These are phyloP conservation scores for Diarsia brunnea DNA, from an alignment of 2,888 invertebrate species.

Conservation along the genomic window DNA sequence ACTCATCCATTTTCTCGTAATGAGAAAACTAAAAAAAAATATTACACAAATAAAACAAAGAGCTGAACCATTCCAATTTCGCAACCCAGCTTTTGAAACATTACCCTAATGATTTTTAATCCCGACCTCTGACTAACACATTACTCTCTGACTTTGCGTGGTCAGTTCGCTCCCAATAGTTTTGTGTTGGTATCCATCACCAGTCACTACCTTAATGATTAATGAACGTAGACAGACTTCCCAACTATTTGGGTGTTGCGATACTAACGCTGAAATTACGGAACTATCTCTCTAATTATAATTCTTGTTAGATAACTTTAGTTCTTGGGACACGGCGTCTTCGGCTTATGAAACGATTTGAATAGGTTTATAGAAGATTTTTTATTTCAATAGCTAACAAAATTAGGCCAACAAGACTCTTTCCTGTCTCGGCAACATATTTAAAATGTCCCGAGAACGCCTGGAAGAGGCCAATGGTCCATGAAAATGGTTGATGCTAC, in stretches of 20 bases:
- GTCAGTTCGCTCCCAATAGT: conserved; percentile 54
- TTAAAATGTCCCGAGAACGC: neutral
- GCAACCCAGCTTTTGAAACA: conserved; percentile 30
- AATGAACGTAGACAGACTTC: conserved; percentile 54
- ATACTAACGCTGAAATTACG: conserved; percentile 42
- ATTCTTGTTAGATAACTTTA: conserved; percentile 32
- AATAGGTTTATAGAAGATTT: neutral
- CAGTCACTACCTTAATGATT: conserved; percentile 55
- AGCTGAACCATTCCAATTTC: conserved; percentile 6
- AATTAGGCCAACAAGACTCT: neutral
- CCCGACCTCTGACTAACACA: conserved; percentile 9
- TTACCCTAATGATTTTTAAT: conserved; percentile 36
- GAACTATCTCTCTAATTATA: conserved; percentile 48
- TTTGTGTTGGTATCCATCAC: conserved; percentile 59
- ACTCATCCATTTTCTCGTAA: conserved; percentile 22
- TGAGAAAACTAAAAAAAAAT: conserved; percentile 16
- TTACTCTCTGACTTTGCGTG: conserved; percentile 42
- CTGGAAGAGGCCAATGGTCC: neutral
- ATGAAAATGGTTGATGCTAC: neutral
- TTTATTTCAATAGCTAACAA: conserved; percentile 1
- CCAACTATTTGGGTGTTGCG: conserved; percentile 58
- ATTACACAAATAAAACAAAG: conserved; percentile 13
- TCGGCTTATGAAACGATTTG: conserved; percentile 13
- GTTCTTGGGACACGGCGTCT: conserved; percentile 2
- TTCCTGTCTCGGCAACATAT: too few relatives aligned